A percentile compares a stretch with the other conserved stretches of the same genome.
Conservation (phyloP, 2,113 vertebrate genomes). For the Mixornis gularis region DNA sequence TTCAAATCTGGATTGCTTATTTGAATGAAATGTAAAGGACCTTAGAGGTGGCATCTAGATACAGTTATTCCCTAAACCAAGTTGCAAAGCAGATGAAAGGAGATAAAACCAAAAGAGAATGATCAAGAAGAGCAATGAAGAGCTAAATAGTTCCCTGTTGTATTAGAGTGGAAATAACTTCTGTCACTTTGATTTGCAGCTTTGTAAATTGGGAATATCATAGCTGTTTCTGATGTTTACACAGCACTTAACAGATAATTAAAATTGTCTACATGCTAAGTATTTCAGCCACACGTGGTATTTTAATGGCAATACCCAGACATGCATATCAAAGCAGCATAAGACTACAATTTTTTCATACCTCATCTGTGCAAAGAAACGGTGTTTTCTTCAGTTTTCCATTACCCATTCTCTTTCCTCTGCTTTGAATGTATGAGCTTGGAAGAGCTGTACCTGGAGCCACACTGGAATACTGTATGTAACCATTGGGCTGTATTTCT, state of each 20-base stretch:
- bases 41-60: background rate
- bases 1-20: background rate
- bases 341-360: background rate
- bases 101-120: slow-evolving; percentile 17
- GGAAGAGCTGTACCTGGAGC: background rate
- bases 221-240: slow-evolving; percentile 13
- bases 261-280: slow-evolving; percentile 8
- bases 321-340: background rate
- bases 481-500: background rate
- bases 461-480: background rate
- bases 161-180: slow-evolving; percentile 27
- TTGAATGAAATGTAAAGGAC: background rate
- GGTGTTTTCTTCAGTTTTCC: background rate
- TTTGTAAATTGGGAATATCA: slow-evolving; percentile 44
- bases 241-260: slow-evolving; percentile 26
- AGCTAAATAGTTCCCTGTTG: background rate
- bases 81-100: background rate
- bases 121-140: slow-evolving; percentile 17
- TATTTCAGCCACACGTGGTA: background rate
- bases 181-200: slow-evolving; percentile 34
- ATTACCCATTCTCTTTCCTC: background rate
- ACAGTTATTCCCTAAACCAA: background rate
- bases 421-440: background rate
- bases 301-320: background rate
- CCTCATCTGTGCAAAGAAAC: background rate